Base-by-base conservation (phyloP, 2,797 vertebrate species). In the Danio albolineatus region DNA sequence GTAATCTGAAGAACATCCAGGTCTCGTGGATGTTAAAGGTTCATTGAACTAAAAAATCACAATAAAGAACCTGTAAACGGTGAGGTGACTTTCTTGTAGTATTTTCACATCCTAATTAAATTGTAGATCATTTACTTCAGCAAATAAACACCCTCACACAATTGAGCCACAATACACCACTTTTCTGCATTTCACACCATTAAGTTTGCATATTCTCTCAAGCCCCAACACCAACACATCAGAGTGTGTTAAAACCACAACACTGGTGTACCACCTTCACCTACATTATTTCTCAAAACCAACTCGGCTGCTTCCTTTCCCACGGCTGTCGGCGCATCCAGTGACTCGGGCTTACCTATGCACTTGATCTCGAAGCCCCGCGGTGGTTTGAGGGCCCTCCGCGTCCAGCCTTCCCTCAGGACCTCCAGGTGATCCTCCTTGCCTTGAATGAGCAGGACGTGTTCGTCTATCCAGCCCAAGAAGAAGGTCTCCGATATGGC, bases 401-500 rank as follows among this genome's bases (percentile, higher is more conserved):
- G 92, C 44, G 93, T 93, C 97, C 98, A 99, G 49, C 95, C 95
- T 88, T 96, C 94, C 83, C 97, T 93, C 85, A 99, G 94, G 74
- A 93, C 96, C 88, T 97, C 96, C 16, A 99, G 92, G 78, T 98
- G 95, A 73, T 94, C 92, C 84, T 98, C 97, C 78, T 93, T 92
- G 83, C 97, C 97, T 85, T 95, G 96, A 87, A 99, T 91, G 85
- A 99, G 95, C 90, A 99, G 93, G 88, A 98, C 96, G 76, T 94
- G 95, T 88, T 96, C 95, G 85, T 97, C 96, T 84, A 99, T 95
- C 97, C 97, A 99, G 67, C 98, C 98, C 82, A 99, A 92, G 91
- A 98, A 98, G 90, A 97, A 96, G 76, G 96, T 93, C 91, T 97
- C 95, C 0, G 95, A 89, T 85, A 97, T 92, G 1, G 97, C 97